Base-by-base conservation (phyloP, 2,797 vertebrate genomes). In the Leucoraja ocellata region DNA sequence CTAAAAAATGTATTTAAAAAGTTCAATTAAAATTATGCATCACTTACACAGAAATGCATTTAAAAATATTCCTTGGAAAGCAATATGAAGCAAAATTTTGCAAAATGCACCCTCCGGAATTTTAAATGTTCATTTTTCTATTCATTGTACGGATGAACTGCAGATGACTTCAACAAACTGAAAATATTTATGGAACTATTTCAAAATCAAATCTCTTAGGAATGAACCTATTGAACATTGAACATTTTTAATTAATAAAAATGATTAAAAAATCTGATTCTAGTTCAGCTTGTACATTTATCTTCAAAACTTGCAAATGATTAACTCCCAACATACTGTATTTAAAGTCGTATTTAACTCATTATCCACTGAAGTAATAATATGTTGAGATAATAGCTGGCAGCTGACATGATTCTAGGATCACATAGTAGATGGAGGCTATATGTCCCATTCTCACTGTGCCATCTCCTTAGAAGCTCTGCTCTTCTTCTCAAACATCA, bases 91-190 rank as follows among this genome's bases (percentile, higher is more conserved):
- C 58, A 86, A 65, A 25, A 23, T 28, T 84, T 84, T 9, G 81
- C 46, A 25, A 86, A 86, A n/a, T 86, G 58, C 11, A 63, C 58
- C n/a, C 83, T 28, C 61, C 58, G 32, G 58, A 86, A 86, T 86
- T 63, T 28, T 86, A n/a, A 86, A 61, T 86, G 61, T 86, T 86
- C 81, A 58, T 86, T n/a, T 86, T 86, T 65, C 61, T 63, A 63
- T 63, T 86, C 58, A 86, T 16, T 86, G 58, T 65, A 86, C 25
- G 83, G 58, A 86, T 63, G 58, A 63, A 65, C 83, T 86, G 83
- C 83, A 86, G 25, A 86, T 86, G 83, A 86, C 83, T 86, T 86
- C 61, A 86, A 86, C 54, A 86, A 86, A 86, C 83, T 86, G 28
- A 61, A 86, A 86, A 61, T 86, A 86, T 63, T 86, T 86, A 86